phyloP scores from a whole-genome alignment of 2,113 vertebrate genomes.

The Hiodon tergisus region DNA sequence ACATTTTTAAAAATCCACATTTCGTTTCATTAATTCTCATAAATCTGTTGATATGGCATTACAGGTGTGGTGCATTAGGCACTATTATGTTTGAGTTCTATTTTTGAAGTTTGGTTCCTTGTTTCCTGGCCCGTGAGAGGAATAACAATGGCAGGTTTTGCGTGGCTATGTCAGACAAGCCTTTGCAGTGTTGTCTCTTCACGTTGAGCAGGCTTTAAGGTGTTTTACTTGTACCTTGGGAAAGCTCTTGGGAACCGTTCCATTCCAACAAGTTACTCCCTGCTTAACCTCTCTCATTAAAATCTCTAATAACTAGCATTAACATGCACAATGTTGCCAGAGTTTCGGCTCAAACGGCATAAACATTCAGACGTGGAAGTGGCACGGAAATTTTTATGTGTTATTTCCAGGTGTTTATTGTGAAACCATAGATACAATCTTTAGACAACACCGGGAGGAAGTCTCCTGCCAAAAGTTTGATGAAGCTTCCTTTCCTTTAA shows the following conservation, averaged over 20 bases:
- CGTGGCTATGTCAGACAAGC: slow-evolving; percentile 12
- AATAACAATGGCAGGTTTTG: slow-evolving; percentile 1
- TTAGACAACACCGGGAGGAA: neutral
- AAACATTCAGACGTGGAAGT: slow-evolving; percentile 12
- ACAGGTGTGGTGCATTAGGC: neutral
- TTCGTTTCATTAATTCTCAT: neutral
- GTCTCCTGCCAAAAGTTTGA: too few species aligned
- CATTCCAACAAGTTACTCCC: slow-evolving; percentile 5
- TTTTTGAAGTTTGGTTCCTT: slow-evolving; percentile 19
- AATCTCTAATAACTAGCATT: neutral
- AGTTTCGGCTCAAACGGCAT: neutral
- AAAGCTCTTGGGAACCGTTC: slow-evolving; percentile 20
- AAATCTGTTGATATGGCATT: neutral
- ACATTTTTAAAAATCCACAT: too few species aligned
- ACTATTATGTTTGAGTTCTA: slow-evolving; percentile 16
- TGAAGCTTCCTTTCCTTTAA: too few species aligned
- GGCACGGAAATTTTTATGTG: neutral
- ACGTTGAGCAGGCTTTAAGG: slow-evolving; percentile 11
- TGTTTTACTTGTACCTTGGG: slow-evolving; percentile 19
- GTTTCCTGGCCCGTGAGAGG: neutral
- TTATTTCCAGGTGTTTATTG: slow-evolving; percentile 20
- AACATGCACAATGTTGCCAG: neutral
- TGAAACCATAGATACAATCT: slow-evolving; percentile 17
- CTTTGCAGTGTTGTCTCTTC: slow-evolving; percentile 16
- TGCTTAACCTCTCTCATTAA: slow-evolving; percentile 15